phyloP scores from a whole-genome alignment of 2,113 vertebrate species.

The Chamaea fasciata region DNA sequence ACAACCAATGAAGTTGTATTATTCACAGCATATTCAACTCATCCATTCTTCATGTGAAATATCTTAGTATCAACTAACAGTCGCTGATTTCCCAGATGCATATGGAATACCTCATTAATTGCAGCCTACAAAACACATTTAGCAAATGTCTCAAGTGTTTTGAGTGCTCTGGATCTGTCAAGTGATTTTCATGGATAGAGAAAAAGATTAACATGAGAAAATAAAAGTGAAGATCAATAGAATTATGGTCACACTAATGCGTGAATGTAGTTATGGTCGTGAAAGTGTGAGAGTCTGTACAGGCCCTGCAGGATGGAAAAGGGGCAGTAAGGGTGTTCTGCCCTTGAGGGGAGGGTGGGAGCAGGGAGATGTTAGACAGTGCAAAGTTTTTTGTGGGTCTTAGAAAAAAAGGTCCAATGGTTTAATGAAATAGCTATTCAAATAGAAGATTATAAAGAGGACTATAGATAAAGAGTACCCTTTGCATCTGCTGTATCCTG shows the following conservation, averaged over 20 bases:
- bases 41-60: neutral
- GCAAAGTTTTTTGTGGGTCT: neutral
- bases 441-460: neutral
- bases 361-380: rapidly evolving
- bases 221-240: neutral
- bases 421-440: neutral
- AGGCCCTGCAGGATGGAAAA: neutral
- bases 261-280: neutral
- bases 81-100: neutral
- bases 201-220: neutral
- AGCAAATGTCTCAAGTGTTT: neutral
- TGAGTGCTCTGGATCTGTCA: neutral
- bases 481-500: neutral
- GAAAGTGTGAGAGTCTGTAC: neutral
- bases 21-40: neutral
- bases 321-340: neutral
- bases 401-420: neutral
- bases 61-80: neutral
- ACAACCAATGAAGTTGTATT: neutral
- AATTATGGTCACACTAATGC: neutral
- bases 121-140: neutral
- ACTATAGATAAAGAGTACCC: neutral
- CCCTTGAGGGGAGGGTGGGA: neutral
- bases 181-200: neutral
- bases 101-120: neutral